Evolutionary conservation across 1,140 invertebrate species (phyloP).

Genomic region (Campoletis sonorensis): DNA sequence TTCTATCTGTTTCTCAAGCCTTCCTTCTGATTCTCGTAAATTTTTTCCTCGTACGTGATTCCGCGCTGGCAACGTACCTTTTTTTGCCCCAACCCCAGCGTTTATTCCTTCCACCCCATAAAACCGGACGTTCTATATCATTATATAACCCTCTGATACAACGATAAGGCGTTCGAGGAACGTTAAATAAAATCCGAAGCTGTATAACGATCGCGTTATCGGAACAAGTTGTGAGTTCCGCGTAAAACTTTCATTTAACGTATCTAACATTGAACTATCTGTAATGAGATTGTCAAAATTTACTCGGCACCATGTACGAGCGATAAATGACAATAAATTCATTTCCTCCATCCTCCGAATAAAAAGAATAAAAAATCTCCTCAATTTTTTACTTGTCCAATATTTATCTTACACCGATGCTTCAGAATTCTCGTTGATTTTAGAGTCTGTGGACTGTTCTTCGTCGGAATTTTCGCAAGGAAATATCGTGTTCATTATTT

Average conservation of each 20-base stretch:
- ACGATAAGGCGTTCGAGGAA: constrained; percentile 4
- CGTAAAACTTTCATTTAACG: too few relatives aligned
- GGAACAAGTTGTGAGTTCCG: background rate
- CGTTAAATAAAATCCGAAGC: constrained; percentile 17
- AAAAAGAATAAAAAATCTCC: too few relatives aligned
- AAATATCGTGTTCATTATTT: constrained; percentile 48
- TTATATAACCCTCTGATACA: constrained; percentile 25
- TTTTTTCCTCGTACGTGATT: constrained; percentile 27
- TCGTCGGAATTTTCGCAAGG: constrained; percentile 36
- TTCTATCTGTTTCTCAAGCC: background rate
- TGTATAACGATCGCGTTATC: constrained; percentile 25
- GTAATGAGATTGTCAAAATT: background rate
- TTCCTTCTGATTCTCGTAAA: constrained; percentile 18
- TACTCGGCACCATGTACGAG: background rate
- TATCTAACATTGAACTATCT: too few relatives aligned
- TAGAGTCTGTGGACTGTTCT: constrained; percentile 1
- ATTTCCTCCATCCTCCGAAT: too few relatives aligned
- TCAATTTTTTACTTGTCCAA: too few relatives aligned
- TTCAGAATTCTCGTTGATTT: background rate
- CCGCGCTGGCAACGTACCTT: constrained; percentile 9
- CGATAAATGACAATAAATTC: too few relatives aligned
- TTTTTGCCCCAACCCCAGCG: background rate
- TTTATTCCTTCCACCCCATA: constrained; percentile 27
- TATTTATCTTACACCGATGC: background rate
- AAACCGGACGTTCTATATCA: constrained; percentile 26